Percentiles rank a stretch among this genome's conserved stretches.
Conservation (phyloP, 2,888 invertebrate genomes). For the Blastobasis lacticolella region DNA sequence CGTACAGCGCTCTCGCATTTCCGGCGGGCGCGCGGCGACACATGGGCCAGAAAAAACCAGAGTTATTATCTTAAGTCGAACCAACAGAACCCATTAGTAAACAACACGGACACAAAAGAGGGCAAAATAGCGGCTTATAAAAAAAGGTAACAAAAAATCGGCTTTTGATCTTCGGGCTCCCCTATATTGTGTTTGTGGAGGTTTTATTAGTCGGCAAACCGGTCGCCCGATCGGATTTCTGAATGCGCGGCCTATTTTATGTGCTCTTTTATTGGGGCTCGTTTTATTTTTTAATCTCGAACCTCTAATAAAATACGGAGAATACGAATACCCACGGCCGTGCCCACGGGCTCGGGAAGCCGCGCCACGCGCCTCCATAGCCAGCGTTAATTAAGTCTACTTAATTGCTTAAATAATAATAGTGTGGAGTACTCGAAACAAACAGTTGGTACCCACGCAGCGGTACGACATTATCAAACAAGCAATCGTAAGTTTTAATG, state of each 20-base stretch:
- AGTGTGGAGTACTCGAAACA: not conserved
- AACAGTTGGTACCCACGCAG: not conserved
- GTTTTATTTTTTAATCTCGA: not conserved
- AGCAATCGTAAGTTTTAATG: slow-evolving; percentile 14
- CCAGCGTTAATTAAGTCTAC: too few relatives aligned
- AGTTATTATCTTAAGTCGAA: slow-evolving; percentile 74
- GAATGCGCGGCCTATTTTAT: slow-evolving; percentile 14
- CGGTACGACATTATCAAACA: slow-evolving; percentile 6
- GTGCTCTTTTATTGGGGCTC: slow-evolving; percentile 14
- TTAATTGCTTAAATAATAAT: not conserved
- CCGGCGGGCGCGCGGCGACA: slow-evolving; percentile 61
- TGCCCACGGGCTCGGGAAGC: too few relatives aligned
- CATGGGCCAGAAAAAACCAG: slow-evolving; percentile 66
- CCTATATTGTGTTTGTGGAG: slow-evolving; percentile 59
- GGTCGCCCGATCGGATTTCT: slow-evolving; percentile 46
- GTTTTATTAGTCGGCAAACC: slow-evolving; percentile 65
- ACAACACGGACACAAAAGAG: slow-evolving; percentile 71
- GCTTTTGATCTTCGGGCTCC: slow-evolving; percentile 65
- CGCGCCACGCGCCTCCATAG: too few relatives aligned
- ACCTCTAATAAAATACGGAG: not conserved
- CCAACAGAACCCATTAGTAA: slow-evolving; percentile 74
- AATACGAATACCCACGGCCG: too few relatives aligned
- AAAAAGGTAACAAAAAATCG: slow-evolving; percentile 68
- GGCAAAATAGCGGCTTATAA: slow-evolving; percentile 67
- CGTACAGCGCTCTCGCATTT: slow-evolving; percentile 65